These are phyloP conservation scores for Triplophysa dalaica DNA, from an alignment of 2,113 vertebrate species.

Conservation along the genomic window DNA sequence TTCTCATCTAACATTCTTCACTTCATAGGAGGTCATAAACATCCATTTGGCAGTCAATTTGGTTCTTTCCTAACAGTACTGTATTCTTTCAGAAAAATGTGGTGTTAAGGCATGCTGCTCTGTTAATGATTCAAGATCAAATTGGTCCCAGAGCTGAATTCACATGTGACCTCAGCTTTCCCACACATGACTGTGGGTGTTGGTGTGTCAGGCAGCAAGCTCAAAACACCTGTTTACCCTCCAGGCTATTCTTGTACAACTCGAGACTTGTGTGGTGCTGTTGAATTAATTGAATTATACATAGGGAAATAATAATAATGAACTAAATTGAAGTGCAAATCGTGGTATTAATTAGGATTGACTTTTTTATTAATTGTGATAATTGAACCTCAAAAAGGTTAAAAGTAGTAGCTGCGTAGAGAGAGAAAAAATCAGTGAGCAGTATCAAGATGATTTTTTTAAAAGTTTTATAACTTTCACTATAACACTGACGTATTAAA, in stretches of 20 bases:
- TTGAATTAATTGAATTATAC: slow-evolving; percentile 2
- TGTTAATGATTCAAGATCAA: slow-evolving; percentile 10
- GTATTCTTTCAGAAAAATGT: background rate
- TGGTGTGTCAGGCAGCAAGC: slow-evolving; percentile 16
- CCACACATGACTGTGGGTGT: background rate
- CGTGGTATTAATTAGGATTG: background rate
- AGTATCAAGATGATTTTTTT: too few species aligned
- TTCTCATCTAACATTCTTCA: background rate
- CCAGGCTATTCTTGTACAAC: slow-evolving; percentile 4
- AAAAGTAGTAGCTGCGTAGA: too few species aligned
- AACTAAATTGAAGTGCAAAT: background rate
- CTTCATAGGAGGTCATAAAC: background rate
- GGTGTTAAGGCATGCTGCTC: slow-evolving; percentile 1
- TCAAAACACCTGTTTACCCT: slow-evolving; percentile 30
- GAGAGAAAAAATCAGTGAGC: too few species aligned
- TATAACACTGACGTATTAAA: too few species aligned
- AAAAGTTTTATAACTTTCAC: too few species aligned
- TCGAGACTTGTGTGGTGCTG: background rate
- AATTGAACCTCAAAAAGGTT: too few species aligned
- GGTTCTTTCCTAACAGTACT: background rate
- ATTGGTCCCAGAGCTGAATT: background rate
- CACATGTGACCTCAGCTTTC: slow-evolving; percentile 28
- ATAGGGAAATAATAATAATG: background rate
- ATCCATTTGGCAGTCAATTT: background rate
- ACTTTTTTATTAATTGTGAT: too few species aligned